Conservation (phyloP, 2,797 vertebrate genomes). For the Acanthis flammea region DNA sequence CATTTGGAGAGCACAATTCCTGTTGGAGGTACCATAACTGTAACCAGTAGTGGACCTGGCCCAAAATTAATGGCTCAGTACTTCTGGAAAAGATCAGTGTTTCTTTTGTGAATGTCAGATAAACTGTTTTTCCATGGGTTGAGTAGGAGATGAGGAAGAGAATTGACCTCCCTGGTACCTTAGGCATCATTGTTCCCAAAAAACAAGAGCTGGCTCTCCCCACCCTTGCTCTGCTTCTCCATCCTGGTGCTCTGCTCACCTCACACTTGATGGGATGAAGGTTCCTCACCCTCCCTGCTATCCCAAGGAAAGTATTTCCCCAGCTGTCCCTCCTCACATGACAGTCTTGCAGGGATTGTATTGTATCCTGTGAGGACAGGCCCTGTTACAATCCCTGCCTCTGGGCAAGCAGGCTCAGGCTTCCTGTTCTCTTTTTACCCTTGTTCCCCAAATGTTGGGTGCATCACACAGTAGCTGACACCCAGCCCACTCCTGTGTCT, state of each 20-base stretch:
- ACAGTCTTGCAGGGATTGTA: not conserved
- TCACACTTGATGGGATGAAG: not conserved
- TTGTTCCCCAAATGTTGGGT: not conserved
- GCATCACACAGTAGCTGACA: not conserved
- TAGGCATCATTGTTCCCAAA: not conserved
- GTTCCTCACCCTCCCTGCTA: not conserved
- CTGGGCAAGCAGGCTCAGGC: not conserved
- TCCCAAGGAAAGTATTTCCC: not conserved
- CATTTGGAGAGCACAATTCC: not conserved
- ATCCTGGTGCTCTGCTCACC: not conserved
- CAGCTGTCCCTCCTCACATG: not conserved
- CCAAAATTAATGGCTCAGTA: not conserved
- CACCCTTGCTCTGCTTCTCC: not conserved
- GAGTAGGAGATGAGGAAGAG: fast-evolving
- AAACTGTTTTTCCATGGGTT: not conserved
- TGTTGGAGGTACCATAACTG: not conserved
- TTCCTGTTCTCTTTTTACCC: not conserved
- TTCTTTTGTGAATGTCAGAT: not conserved
- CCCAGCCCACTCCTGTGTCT: not conserved
- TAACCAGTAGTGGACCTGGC: not conserved
- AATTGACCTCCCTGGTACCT: not conserved
- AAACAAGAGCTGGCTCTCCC: not conserved
- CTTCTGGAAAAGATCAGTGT: not conserved
- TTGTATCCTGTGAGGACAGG: not conserved
- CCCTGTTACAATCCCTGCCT: not conserved